These are phyloP conservation scores for Struthio camelus DNA, from an alignment of 2,113 vertebrate species.

Conservation along the genomic window DNA sequence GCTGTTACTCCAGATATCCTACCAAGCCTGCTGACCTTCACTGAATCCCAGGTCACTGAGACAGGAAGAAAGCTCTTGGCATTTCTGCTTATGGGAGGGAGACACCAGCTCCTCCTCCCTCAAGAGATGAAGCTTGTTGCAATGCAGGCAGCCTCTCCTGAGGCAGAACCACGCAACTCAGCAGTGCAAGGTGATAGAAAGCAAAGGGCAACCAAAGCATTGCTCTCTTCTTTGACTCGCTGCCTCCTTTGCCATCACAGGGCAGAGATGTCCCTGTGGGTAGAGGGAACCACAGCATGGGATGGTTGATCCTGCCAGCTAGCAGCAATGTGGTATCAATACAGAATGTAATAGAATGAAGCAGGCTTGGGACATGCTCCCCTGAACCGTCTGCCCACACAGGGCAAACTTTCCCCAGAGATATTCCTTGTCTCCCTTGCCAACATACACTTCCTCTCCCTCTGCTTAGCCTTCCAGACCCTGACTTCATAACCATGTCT, in stretches of 20 bases:
- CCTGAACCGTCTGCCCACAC: not conserved
- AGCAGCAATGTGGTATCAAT: not conserved
- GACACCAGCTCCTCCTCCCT: not conserved
- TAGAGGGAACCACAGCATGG: fast-evolving
- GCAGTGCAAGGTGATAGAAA: not conserved
- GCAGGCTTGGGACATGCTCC: not conserved
- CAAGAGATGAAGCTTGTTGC: not conserved
- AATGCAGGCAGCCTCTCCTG: not conserved
- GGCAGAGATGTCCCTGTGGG: not conserved
- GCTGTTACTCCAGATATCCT: not conserved
- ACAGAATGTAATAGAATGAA: not conserved
- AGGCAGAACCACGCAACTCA: not conserved
- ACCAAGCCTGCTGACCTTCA: not conserved
- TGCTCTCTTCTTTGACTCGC: not conserved
- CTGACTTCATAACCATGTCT: not conserved
- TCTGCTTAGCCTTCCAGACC: not conserved
- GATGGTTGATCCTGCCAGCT: not conserved
- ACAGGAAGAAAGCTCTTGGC: not conserved
- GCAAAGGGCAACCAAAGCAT: not conserved
- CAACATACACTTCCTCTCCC: no score
- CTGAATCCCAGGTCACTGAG: not conserved
- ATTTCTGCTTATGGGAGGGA: not conserved
- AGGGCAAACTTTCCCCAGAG: not conserved
- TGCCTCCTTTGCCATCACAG: not conserved
- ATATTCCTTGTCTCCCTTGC: not conserved